Conservation (phyloP, 1,140 invertebrate species). For the Anastrepha ludens region DNA sequence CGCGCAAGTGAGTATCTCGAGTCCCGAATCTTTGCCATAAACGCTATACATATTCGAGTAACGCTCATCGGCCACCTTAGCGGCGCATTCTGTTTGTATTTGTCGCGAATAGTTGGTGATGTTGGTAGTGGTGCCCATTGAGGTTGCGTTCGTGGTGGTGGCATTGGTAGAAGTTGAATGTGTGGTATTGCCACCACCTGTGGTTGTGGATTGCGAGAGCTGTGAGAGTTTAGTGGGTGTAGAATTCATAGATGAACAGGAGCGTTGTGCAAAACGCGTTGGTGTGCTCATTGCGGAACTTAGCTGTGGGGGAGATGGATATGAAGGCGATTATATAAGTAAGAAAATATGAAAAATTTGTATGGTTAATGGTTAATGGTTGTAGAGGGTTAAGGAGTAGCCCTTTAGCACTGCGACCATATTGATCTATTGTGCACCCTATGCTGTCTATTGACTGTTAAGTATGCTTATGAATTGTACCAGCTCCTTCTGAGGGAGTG, state of each 20-base stretch:
- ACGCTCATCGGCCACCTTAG: neutral
- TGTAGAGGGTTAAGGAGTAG: too few species aligned
- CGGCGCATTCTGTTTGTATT: neutral
- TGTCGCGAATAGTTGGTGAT: conserved; percentile 26
- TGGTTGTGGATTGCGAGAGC: conserved; percentile 54
- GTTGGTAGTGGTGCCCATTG: conserved; percentile 44
- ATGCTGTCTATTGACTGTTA: too few species aligned
- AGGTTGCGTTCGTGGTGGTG: conserved; percentile 54
- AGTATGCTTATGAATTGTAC: too few species aligned
- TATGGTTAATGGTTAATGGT: too few species aligned
- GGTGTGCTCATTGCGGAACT: conserved; percentile 71
- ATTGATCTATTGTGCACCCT: too few species aligned
- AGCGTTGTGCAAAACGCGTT: conserved; percentile 66
- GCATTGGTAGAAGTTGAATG: conserved; percentile 27
- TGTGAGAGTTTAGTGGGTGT: conserved; percentile 67
- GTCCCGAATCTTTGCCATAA: conserved; percentile 76
- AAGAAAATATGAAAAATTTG: too few species aligned
- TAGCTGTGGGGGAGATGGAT: conserved; percentile 58
- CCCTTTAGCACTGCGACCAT: too few species aligned
- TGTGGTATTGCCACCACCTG: conserved; percentile 48
- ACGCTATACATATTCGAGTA: conserved; percentile 69
- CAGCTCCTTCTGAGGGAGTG: too few species aligned
- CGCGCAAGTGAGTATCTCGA: conserved; percentile 80
- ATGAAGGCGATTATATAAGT: too few species aligned
- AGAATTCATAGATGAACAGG: conserved; percentile 67